These are phyloP conservation scores for Synodontis membranacea DNA, from an alignment of 2,113 vertebrate genomes.

Conservation along the genomic window DNA sequence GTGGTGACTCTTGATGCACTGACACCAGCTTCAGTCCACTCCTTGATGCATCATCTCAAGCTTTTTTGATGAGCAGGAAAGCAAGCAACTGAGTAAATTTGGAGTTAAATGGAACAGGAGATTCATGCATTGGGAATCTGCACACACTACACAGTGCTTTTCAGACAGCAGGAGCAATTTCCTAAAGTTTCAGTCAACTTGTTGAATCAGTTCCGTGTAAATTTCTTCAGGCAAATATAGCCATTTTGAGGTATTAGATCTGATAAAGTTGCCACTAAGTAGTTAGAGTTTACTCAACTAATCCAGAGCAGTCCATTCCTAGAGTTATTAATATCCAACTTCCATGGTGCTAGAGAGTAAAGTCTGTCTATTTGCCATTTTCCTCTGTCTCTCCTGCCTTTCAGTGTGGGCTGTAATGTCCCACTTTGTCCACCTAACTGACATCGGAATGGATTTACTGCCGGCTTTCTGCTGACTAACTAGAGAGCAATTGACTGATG, in stretches of 20 bases:
- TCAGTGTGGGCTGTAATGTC: neutral
- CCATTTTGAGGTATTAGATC: neutral
- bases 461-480: conserved; percentile 28
- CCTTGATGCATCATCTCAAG: neutral
- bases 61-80: neutral
- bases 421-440: conserved; percentile 30
- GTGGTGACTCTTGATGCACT: too few species aligned
- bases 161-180: neutral
- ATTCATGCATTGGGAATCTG: neutral
- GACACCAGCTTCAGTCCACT: too few species aligned
- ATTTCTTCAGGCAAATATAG: neutral
- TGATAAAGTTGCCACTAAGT: neutral
- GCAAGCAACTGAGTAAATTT: neutral
- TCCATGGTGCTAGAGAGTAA: neutral
- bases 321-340: neutral
- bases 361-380: neutral
- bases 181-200: neutral
- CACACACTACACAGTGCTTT: neutral
- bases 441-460: conserved; percentile 36
- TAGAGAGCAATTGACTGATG: conserved; percentile 34
- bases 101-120: neutral
- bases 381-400: neutral
- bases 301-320: neutral
- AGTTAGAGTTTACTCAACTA: neutral
- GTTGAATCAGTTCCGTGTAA: neutral